Conservation (phyloP, 2,888 invertebrate species). For the Onchidella celtica region DNA sequence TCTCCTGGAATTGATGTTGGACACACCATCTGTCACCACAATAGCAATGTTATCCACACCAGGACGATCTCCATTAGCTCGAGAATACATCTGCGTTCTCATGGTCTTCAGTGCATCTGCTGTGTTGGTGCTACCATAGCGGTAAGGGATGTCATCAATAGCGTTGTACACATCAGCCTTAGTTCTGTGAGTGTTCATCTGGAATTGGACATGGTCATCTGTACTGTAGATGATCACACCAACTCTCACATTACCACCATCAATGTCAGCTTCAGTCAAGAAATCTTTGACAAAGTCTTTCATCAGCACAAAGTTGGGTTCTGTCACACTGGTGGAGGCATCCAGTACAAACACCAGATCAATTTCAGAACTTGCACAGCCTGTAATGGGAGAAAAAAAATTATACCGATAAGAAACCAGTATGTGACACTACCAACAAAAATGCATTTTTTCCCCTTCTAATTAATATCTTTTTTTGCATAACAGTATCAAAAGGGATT, state of each 20-base stretch:
- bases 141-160: conserved; percentile 61
- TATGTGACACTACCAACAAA: background rate
- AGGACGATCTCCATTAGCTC: conserved; percentile 66
- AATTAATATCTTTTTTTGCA: conserved; percentile 26
- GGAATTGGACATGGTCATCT: conserved; percentile 63
- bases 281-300: conserved; percentile 62
- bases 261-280: conserved; percentile 63
- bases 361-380: conserved; percentile 59
- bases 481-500: no score
- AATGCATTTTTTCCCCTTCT: background rate
- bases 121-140: conserved; percentile 74
- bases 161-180: conserved; percentile 63
- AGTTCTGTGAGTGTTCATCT: conserved; percentile 61
- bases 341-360: conserved; percentile 74
- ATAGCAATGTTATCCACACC: conserved; percentile 69
- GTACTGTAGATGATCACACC: conserved; percentile 71
- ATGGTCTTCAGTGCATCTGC: conserved; percentile 69
- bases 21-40: conserved; percentile 76
- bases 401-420: background rate
- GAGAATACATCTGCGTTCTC: conserved; percentile 67
- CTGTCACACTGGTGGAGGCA: conserved; percentile 71
- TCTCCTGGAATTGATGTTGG: conserved; percentile 71
- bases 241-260: conserved; percentile 67
- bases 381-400: conserved; percentile 37
- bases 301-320: conserved; percentile 64